Conservation (phyloP, 1,140 invertebrate genomes). For the Campodea augens region DNA sequence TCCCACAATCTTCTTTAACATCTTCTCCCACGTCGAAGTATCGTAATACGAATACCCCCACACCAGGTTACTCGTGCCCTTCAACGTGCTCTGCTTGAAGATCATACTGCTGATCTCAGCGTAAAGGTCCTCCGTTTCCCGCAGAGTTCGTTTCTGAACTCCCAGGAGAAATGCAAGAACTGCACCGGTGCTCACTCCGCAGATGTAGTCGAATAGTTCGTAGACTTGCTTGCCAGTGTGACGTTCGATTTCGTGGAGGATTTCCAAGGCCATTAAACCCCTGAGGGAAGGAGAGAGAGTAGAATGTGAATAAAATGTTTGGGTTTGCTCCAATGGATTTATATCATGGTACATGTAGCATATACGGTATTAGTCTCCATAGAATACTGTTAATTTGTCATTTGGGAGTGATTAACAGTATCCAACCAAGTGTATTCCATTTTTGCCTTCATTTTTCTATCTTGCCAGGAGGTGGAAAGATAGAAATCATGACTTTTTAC, state of each 20-base stretch:
- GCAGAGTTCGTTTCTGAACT: conserved; percentile 33
- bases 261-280: conserved; percentile 60
- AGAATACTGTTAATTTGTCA: too few species aligned
- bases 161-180: conserved; percentile 47
- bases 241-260: conserved; percentile 53
- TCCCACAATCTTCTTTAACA: conserved; percentile 51
- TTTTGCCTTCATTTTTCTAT: too few species aligned
- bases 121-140: conserved; percentile 43
- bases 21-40: conserved; percentile 60
- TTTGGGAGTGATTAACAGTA: too few species aligned
- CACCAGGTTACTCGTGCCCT: conserved; percentile 58
- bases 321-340: background rate
- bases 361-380: too few species aligned
- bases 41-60: conserved; percentile 83
- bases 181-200: conserved; percentile 78
- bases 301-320: conserved; percentile 1
- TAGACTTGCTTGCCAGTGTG: conserved; percentile 41
- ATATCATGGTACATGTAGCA: too few species aligned
- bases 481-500: too few species aligned
- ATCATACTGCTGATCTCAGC: conserved; percentile 44
- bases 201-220: conserved; percentile 73
- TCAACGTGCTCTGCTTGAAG: conserved; percentile 46
- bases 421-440: too few species aligned
- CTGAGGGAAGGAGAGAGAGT: conserved; percentile 25
- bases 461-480: too few species aligned